Percentiles rank a stretch among this genome's conserved stretches.
Conservation (phyloP, 2,113 vertebrate genomes). For the Rhinogobius similis region DNA sequence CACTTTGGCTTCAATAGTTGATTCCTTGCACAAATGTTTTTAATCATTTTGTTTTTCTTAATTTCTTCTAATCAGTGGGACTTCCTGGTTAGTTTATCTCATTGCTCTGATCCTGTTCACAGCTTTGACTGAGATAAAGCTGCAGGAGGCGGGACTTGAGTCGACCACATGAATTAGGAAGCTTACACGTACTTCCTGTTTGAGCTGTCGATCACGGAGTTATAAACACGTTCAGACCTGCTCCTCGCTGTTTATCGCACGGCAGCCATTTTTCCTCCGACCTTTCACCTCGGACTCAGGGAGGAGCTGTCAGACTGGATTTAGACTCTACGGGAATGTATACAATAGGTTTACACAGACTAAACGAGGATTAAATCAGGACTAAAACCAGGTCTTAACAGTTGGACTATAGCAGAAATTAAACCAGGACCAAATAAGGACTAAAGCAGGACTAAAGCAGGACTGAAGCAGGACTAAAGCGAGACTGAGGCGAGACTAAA, state of each 20-base stretch:
- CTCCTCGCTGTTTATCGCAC: neutral
- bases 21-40: neutral
- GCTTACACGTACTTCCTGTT: slow-evolving; percentile 56
- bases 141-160: slow-evolving; percentile 34
- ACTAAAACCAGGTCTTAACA: neutral
- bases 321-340: neutral
- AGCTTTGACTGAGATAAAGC: slow-evolving; percentile 43
- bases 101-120: too few species aligned
- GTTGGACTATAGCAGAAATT: too few species aligned
- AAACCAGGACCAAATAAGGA: too few species aligned
- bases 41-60: neutral
- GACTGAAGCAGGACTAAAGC: too few species aligned
- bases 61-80: neutral
- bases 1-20: too few species aligned
- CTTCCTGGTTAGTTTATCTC: neutral
- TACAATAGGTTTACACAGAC: neutral
- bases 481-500: too few species aligned
- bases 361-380: neutral
- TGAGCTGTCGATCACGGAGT: slow-evolving; percentile 32
- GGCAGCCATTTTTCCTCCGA: neutral
- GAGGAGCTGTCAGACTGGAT: neutral
- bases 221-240: neutral
- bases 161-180: slow-evolving; percentile 49
- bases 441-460: too few species aligned
- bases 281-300: neutral